Evolutionary conservation across 92 coral and sea anemone species (phyloP), one percentile per base, ranked within the genome.

Genomic region (Epizoanthus stellaris): DNA sequence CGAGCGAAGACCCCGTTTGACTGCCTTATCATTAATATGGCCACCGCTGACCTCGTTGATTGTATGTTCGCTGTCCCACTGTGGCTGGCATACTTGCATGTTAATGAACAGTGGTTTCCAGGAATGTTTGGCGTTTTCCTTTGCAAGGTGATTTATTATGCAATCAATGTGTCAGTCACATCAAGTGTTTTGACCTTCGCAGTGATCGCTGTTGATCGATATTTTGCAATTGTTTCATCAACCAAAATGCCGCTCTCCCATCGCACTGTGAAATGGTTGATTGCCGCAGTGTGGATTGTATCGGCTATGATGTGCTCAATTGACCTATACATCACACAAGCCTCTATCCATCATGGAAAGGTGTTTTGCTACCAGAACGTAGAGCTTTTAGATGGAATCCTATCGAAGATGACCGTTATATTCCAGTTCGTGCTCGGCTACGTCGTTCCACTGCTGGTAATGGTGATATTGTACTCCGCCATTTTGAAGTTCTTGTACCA

Each of bases 41-140:
- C 82, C 60, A 17, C 69, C 68, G 82, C 82, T 38, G 82, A 76
- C 69, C 58, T 76, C 13, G n/a, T 76, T 59, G 82, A 76, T 76
- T 58, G 82, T 54, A 23, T 76, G 62, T 76, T 59, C 20, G 82
- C 69, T 38, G 19, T 59, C 21, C 82, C 82, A 20, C 82, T 76
- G 1, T 76, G 82, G 82, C 36, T 76, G 30, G 82, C 82, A 0
- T 76, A 34, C 60, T 9, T 60, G 20, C 10, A 76, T 15, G 16
- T 76, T 9, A 38, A 56, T 4, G n/a, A 58, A 53, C 68, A 58
- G 25, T 76, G 82, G 82, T 5, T 76, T 17, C 66, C 69, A 8
- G 82, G 82, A 58, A 2, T 5, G 5, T 76, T 76, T 76, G 82
- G 82, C 2, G 52, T 36, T 23, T 38, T 76, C 43, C 82, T 76